Base-by-base conservation (phyloP, 1,140 invertebrate genomes). In the Drosophila erecta region DNA sequence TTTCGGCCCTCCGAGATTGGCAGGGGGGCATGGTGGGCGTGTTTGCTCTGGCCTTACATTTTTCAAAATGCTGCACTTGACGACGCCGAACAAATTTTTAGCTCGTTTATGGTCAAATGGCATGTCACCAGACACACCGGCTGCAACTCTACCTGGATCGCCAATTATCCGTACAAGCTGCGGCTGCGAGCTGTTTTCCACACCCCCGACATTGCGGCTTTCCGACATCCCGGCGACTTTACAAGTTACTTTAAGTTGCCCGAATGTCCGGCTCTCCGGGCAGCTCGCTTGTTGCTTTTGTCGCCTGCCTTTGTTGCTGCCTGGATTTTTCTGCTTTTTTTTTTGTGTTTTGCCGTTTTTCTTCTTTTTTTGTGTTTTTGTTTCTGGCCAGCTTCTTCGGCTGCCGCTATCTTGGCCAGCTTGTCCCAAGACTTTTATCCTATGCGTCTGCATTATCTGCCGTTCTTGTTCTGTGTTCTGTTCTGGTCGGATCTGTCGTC, bases 81-180 rank as follows among this genome's bases (percentile, higher is more conserved):
- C 78, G 76, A 76, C 47, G 65, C 43, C 47, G 77, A 89, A 89
- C 84, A 89, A 89, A 89, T 89, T 89, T 78, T 77, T 64, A 62
- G 76, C 84, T 90, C 84, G 85, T 90, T 89, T 89, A 89, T 89
- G 84, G 84, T 84, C 84, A 89, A 89, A 89, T 89, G 84, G 79
- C 84, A 89, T 73, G 76, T 76, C 79, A 79, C 79, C 66, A 87
- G 79, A 87, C 83, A 84, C 76, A 72, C 70, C 84, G 83, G 84
- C 83, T 81, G 75, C 66, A 43, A 27, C 59, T 46, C 44, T 41
- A 60, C 65, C 78, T 81, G 65, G 76, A 75, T 70, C 79, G 79
- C 84, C 84, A 87, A 89, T 89, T 87, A 87, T 87, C 83, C 83
- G 79, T 87, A 87, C 83, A 87, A 87, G 83, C 64, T 79, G 65